phyloP scores from a whole-genome alignment of 2,113 vertebrate species.

The Thalassarche chlororhynchos region DNA sequence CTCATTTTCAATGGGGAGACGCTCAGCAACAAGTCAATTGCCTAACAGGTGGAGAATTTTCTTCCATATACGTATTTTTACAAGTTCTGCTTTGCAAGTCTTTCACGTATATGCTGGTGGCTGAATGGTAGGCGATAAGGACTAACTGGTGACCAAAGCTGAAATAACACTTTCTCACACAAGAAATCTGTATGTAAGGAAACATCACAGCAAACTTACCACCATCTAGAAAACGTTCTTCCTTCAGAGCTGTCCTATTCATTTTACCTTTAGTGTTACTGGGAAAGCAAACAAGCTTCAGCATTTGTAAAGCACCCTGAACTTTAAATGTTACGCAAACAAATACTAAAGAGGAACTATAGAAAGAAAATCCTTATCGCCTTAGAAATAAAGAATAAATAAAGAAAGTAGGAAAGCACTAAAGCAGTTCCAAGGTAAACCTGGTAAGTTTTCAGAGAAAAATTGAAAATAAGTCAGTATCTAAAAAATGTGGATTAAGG shows the following conservation, averaged over 20 bases:
- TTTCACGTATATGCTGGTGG: background rate
- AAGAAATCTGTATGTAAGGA: background rate
- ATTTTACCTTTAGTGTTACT: background rate
- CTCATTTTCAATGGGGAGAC: background rate
- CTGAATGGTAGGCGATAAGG: background rate
- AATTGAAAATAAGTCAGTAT: background rate
- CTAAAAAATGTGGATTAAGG: background rate
- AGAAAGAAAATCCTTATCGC: background rate
- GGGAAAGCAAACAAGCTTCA: background rate
- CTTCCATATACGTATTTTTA: background rate
- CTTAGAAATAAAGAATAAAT: background rate
- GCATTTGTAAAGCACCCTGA: background rate
- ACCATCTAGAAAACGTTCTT: background rate
- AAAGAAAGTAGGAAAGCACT: background rate
- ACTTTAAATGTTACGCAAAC: background rate
- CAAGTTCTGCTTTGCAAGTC: background rate
- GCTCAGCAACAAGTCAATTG: background rate
- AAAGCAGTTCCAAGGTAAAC: background rate
- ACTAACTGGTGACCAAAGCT: background rate
- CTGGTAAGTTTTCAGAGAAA: background rate
- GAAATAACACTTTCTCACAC: background rate
- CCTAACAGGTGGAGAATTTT: background rate
- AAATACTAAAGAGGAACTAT: background rate
- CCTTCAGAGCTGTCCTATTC: background rate
- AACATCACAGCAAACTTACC: background rate